Base-by-base conservation (phyloP, 2,113 vertebrate species). In the Sorex araneus region DNA sequence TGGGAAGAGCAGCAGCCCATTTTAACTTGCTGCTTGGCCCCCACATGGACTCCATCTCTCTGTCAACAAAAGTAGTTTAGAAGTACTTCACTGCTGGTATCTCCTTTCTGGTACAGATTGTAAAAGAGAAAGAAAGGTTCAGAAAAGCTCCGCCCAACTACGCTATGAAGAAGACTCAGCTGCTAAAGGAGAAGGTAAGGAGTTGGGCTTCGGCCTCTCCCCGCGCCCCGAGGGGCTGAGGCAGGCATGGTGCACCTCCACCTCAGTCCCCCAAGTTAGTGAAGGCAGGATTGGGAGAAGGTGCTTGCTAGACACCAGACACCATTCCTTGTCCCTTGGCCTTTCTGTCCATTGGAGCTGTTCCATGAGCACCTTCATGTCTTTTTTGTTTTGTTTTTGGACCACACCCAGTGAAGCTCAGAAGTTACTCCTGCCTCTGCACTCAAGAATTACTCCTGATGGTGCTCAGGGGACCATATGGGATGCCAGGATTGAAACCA, bases 121-220 rank as follows among this genome's bases (percentile, higher is more conserved):
- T 99, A 45, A 99, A 99, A 97, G 99, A 99, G 95, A 99, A 99
- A 92, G 99, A 99, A 97, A 92, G 99, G 60, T 99, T 99, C 98
- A 98, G 99, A 83, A 99, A 99, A 98, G 99, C 99, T 15, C 99
- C 99, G 63, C 98, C 99, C 43, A 99, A 99, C 96, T 99, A 99
- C 36, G 99, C 99, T 90, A 99, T 99, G 99, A 99, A 99, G 98
- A 99, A 99, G 98, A 99, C 99, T 0, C 98, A 99, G 89, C 97
- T 99, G 71, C 96, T 99, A 73, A 99, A 99, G 97, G 99, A 99
- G 93, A 99, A 99, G 99, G 99, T 99, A 97, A 97, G 97, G 91
- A 47, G 81, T 89, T 66, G 21, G 8, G 5, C 16, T 45, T 19
- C 0, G 21, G 13, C 30, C 28, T 40, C 34, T 73, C 23, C 76